A percentile compares a stretch with the other conserved stretches of the same genome.
These are phyloP conservation scores for Meriones psammophilus DNA, from an alignment of 2,797 vertebrate species.

Conservation along the genomic window DNA sequence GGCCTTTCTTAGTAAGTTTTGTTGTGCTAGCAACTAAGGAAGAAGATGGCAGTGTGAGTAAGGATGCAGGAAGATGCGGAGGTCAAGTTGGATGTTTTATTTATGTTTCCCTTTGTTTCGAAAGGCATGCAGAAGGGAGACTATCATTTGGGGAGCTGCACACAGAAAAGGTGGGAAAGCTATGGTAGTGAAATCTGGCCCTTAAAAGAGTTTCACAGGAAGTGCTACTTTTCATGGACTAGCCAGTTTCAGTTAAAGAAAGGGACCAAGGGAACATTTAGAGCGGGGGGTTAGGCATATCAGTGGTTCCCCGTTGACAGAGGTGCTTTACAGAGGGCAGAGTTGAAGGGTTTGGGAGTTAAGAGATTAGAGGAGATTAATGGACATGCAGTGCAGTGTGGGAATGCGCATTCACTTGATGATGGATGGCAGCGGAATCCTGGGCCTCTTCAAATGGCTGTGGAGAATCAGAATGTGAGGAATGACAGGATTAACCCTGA, in stretches of 20 bases:
- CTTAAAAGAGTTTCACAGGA: neutral
- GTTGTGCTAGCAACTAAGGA: neutral
- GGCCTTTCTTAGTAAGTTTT: neutral
- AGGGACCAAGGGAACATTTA: neutral
- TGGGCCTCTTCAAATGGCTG: conserved; percentile 6
- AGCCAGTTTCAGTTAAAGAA: conserved; percentile 21
- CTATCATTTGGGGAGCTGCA: neutral
- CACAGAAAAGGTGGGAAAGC: neutral
- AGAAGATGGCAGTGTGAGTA: neutral
- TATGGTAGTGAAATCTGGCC: neutral
- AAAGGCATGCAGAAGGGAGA: neutral
- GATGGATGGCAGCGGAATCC: conserved; percentile 30
- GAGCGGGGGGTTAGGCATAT: neutral
- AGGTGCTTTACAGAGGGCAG: conserved; percentile 64
- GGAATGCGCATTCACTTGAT: conserved; percentile 3
- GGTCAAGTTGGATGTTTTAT: neutral
- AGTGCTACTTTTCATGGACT: neutral
- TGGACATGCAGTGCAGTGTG: neutral
- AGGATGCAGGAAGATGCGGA: neutral
- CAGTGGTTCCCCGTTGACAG: conserved; percentile 63
- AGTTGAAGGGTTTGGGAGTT: conserved; percentile 60
- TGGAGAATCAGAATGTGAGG: conserved; percentile 72
- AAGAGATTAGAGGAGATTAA: conserved; percentile 78
- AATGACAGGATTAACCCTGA: conserved; percentile 73
- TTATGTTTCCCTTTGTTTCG: neutral